Conservation (phyloP, 2,888 invertebrate genomes). For the Norana najaformis region DNA sequence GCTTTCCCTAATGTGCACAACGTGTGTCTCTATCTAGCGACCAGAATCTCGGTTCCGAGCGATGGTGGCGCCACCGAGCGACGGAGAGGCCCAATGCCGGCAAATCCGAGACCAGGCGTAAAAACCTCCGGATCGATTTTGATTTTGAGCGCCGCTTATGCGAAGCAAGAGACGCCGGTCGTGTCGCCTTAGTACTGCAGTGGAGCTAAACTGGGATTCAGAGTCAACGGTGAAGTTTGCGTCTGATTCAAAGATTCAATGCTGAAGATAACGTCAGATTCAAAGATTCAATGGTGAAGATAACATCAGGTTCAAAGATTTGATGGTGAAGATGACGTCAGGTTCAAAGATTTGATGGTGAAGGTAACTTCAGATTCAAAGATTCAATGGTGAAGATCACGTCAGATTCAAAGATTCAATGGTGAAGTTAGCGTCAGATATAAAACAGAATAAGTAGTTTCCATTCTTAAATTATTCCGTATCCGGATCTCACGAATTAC, state of each 20-base stretch:
- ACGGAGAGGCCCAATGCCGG: background rate
- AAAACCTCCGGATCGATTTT: background rate
- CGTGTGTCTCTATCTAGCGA: background rate
- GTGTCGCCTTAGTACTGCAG: background rate
- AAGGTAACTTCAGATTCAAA: background rate
- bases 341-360: background rate
- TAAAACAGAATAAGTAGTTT: background rate
- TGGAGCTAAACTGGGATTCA: background rate
- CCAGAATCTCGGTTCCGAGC: background rate
- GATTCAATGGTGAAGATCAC: no score
- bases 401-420: background rate
- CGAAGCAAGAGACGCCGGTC: background rate
- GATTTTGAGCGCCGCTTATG: background rate
- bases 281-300: no score
- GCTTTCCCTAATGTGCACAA: background rate
- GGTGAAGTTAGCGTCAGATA: background rate
- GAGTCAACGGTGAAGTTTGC: no score
- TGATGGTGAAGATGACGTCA: background rate
- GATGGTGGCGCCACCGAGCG: background rate
- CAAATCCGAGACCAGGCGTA: background rate
- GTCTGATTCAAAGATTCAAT: background rate
- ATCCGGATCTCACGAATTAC: background rate
- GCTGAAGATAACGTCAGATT: no score
- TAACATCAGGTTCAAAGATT: background rate
- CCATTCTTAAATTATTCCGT: background rate